Conservation (phyloP, 2,888 invertebrate genomes). For the Boloria selene region DNA sequence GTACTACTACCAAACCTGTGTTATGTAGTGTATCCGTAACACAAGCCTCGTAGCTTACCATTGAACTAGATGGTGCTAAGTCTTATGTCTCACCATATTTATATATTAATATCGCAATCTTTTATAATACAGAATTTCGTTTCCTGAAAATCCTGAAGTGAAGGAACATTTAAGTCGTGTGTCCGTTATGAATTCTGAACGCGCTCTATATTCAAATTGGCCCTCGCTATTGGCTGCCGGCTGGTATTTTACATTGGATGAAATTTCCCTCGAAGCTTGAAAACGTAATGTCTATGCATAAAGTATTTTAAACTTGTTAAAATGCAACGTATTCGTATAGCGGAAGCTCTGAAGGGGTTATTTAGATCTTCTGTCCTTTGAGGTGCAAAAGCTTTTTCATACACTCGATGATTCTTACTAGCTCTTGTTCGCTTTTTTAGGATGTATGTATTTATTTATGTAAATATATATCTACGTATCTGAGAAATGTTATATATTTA, state of each 20-base stretch:
- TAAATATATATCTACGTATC: not conserved
- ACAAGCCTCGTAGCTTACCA: no score
- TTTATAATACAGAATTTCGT: not conserved
- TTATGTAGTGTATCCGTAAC: no score
- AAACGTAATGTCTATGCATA: conserved; percentile 79
- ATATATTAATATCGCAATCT: not conserved
- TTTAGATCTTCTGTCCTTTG: conserved; percentile 59
- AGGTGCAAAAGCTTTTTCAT: conserved; percentile 43
- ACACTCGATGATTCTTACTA: conserved; percentile 33
- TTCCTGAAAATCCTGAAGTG: conserved; percentile 13
- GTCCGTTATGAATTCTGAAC: conserved; percentile 77
- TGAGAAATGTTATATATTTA: not conserved
- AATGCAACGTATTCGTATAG: conserved; percentile 71
- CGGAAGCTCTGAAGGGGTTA: conserved; percentile 61
- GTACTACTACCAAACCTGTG: no score
- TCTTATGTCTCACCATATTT: not conserved
- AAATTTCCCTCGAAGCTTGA: conserved; percentile 57
- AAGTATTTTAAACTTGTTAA: conserved; percentile 81
- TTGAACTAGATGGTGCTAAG: no score
- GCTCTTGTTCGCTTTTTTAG: conserved; percentile 26
- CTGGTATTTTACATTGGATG: conserved; percentile 60
- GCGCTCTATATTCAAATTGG: conserved; percentile 81
- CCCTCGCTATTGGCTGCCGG: conserved; percentile 50
- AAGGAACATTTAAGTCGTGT: conserved; percentile 66
- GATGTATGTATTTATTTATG: conserved; percentile 1